Percentiles rank a stretch among this genome's conserved stretches.
Conservation (phyloP, 2,113 vertebrate species). For the Halcyon senegalensis region DNA sequence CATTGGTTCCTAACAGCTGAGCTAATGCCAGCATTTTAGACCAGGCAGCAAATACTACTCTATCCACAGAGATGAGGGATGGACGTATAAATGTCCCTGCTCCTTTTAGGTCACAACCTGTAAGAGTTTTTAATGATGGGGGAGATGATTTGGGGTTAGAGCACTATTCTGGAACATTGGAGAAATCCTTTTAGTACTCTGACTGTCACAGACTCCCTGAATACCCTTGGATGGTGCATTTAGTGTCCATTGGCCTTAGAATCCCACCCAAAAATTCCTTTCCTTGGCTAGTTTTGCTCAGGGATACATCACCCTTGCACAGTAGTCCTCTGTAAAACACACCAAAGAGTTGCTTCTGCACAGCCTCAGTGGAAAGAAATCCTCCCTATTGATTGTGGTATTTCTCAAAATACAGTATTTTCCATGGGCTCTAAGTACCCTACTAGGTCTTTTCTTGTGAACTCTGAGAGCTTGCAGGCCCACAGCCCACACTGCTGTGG, state of each 20-base stretch:
- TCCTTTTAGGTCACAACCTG: background rate
- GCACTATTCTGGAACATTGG: background rate
- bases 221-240: background rate
- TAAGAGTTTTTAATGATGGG: background rate
- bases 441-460: background rate
- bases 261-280: background rate
- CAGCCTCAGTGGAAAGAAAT: background rate
- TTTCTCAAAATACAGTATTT: background rate
- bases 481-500: background rate
- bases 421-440: background rate
- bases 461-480: background rate
- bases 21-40: background rate
- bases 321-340: background rate
- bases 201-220: background rate
- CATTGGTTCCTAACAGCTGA: background rate
- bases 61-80: background rate
- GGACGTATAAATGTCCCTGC: background rate
- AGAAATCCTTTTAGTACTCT: background rate
- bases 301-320: background rate
- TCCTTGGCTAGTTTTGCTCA: background rate
- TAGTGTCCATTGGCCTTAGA: background rate
- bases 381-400: background rate
- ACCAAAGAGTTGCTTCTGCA: background rate
- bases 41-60: background rate
- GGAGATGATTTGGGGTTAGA: background rate